These are phyloP conservation scores for Cecropterus lyciades DNA, from an alignment of 1,140 invertebrate species.

Conservation along the genomic window DNA sequence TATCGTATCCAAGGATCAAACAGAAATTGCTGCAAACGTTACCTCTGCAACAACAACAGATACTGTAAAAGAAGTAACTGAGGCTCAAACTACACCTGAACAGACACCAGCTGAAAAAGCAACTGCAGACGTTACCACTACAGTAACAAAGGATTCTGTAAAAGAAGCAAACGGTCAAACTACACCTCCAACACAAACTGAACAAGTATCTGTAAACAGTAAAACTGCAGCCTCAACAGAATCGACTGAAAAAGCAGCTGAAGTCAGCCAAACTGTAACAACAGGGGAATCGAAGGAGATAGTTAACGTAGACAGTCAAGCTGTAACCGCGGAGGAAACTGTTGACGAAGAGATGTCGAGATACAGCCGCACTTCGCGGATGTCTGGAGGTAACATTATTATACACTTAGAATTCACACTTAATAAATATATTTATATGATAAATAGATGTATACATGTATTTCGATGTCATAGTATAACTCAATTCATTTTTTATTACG, in stretches of 20 bases:
- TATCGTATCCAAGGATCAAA: conserved; percentile 13
- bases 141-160: too few species aligned
- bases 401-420: too few species aligned
- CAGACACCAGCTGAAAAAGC: too few species aligned
- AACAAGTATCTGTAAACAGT: conserved; percentile 15
- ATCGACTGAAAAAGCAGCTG: conserved; percentile 20
- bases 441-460: too few species aligned
- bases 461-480: too few species aligned
- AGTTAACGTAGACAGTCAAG: conserved; percentile 53
- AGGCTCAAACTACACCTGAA: too few species aligned
- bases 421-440: too few species aligned
- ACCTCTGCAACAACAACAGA: too few species aligned
- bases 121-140: too few species aligned
- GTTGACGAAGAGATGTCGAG: conserved; percentile 85
- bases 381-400: conserved; percentile 83
- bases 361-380: conserved; percentile 85
- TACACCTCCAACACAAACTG: conserved; percentile 1
- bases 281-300: conserved; percentile 37
- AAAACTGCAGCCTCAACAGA: conserved; percentile 37
- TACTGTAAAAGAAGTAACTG: not conserved
- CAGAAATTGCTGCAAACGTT: conserved; percentile 6
- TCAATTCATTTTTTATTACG: too few species aligned
- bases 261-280: conserved; percentile 38
- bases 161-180: too few species aligned
- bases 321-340: conserved; percentile 75